A percentile compares a stretch with the other conserved stretches of the same genome.
Evolutionary conservation across 2,797 vertebrate species (phyloP).

Genomic region (Crax fasciolata): DNA sequence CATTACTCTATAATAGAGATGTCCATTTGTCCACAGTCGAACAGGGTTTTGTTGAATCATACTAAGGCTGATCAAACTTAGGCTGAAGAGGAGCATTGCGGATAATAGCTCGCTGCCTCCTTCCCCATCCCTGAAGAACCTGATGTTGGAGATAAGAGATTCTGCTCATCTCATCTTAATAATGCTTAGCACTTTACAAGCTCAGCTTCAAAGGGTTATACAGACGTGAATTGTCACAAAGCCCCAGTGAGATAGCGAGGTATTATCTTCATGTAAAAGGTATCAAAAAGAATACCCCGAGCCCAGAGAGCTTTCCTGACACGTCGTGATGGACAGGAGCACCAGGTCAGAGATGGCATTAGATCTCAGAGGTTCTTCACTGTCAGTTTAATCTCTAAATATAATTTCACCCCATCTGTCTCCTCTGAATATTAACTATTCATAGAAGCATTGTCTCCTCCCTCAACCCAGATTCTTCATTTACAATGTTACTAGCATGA

Average conservation of each 20-base stretch:
- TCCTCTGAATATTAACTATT: conserved; percentile 60
- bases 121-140: conserved; percentile 54
- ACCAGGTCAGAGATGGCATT: background rate
- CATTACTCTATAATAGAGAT: conserved; percentile 48
- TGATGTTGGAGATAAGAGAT: conserved; percentile 67
- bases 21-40: conserved; percentile 65
- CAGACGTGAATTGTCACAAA: conserved; percentile 54
- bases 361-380: background rate
- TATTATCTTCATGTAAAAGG: conserved; percentile 49
- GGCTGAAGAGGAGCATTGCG: background rate
- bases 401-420: conserved; percentile 33
- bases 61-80: conserved; percentile 57
- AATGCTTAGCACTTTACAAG: conserved; percentile 68
- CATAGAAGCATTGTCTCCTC: conserved; percentile 43
- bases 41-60: conserved; percentile 59
- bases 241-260: conserved; percentile 20
- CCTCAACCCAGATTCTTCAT: conserved; percentile 39
- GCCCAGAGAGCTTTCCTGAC: background rate
- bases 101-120: conserved; percentile 60
- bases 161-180: conserved; percentile 66
- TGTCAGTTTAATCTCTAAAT: conserved; percentile 51
- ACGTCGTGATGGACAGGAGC: conserved; percentile 45
- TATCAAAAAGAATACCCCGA: background rate
- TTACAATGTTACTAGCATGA: background rate
- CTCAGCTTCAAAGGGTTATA: conserved; percentile 47